Percentiles rank a stretch among this genome's conserved stretches.
Conservation (phyloP, 2,888 invertebrate genomes). For the Cacoxenus indagator region DNA sequence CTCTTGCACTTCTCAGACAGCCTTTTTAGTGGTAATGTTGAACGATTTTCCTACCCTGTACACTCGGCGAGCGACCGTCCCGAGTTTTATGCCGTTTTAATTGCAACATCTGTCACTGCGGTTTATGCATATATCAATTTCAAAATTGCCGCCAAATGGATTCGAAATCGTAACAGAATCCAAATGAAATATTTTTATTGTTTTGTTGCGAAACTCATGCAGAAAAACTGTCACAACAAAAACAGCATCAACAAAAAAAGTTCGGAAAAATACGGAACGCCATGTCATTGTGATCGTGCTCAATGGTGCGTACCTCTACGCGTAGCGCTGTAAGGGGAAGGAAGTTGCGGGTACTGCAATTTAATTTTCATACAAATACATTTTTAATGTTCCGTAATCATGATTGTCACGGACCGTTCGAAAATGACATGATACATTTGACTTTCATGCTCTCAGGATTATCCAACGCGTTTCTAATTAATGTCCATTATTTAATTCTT, state of each 20-base stretch:
- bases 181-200: slow-evolving; percentile 56
- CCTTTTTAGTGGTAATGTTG: neutral
- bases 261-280: neutral
- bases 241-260: neutral
- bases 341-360: slow-evolving; percentile 1
- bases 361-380: slow-evolving; percentile 16
- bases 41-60: neutral
- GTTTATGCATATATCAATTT: slow-evolving; percentile 65
- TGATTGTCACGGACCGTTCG: slow-evolving; percentile 16
- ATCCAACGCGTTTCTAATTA: slow-evolving; percentile 44
- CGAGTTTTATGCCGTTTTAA: slow-evolving; percentile 66
- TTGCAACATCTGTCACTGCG: slow-evolving; percentile 69
- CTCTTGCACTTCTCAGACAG: neutral
- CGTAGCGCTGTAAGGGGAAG: neutral
- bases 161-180: slow-evolving; percentile 32
- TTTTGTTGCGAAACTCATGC: slow-evolving; percentile 19
- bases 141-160: slow-evolving; percentile 57
- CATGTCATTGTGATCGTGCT: neutral
- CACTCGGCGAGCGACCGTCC: neutral
- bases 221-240: slow-evolving; percentile 58
- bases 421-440: slow-evolving; percentile 8
- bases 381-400: slow-evolving; percentile 18
- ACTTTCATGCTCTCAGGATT: slow-evolving; percentile 11
- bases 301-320: neutral
- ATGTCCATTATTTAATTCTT: slow-evolving; percentile 48